Evolutionary conservation across 2,113 vertebrate genomes (phyloP), one percentile per base, ranked within the genome.

Genomic region (Lasiurus borealis): DNA sequence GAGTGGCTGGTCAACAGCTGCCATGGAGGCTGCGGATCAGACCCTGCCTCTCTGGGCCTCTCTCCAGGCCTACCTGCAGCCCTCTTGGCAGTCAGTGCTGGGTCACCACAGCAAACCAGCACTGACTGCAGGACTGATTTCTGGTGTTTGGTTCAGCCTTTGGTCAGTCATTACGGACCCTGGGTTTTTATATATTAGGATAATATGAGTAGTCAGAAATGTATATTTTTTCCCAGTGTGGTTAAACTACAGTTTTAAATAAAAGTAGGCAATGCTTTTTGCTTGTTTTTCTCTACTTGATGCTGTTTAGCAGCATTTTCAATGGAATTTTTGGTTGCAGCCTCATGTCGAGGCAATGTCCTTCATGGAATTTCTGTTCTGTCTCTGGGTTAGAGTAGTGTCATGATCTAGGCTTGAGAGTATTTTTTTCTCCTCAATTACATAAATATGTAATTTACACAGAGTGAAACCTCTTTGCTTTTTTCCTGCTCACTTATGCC

Each of bases 321-420:
- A 88, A 50, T 52, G 62, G 86, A 88, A 44, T n/a, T 82, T 83
- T 90, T 71, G 62, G 83, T 12, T 50, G 18, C 5, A 36, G 25
- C 11, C 7, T 71, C 57, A 23, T 11, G 36, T 72, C 1, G 13
- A 77, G 6, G 31, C 27, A 52, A 10, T n/a, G 15, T 34, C 59
- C 85, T 88, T 85, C 34, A 59, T 78, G 82, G 78, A 44, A 73
- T 85, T 48, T 85, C 66, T 69, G 54, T 86, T 27, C 25, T 97
- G 90, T 82, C 25, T 11, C 68, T 91, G 31, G 16, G 8, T 36
- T 66, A 34, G 48, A 69, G 27, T 71, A 62, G 6, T 93, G 66
- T 92, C 29, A 69, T 94, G 66, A 62, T 85, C 77, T 25, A 57
- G 72, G 10, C 21, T 85, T 62, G 23, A 83, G 46, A 68, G 21